Evolutionary conservation across 2,797 vertebrate genomes (phyloP), one percentile per base, ranked within the genome.

Genomic region (Dallia pectoralis): DNA sequence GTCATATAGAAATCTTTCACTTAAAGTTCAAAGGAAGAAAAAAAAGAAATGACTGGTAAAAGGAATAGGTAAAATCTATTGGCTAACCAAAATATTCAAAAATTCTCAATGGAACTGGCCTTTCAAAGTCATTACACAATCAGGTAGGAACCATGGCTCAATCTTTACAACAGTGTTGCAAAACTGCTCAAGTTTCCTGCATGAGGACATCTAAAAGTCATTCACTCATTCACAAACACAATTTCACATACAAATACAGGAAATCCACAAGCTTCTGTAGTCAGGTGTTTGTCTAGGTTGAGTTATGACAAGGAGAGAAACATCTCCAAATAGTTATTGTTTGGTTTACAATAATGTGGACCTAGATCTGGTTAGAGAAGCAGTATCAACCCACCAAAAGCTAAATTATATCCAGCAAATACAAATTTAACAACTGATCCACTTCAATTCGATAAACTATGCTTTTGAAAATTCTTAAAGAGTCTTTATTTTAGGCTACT

Each of bases 371-470:
- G 66, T 68, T 25, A n/a, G 27, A 6, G 64, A 66, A 4, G 44
- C 2, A 69, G 44, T 4, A 69, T 79, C 77, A 49, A 75, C 65
- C 22, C 76, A 77, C 47, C 56, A 72, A 3, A n/a, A 6, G 65
- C 44, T 76, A 32, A 86, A 78, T 77, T 49, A 70, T 71, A 74
- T 80, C 48, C 80, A 62, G 71, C 40, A 75, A 82, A 70, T 49
- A 70, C 71, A 56, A 56, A 56, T 56, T 72, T 73, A 77, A 81
- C 51, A 22, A 70, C 62, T 19, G 62, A 19, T 68, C 36, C 76
- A 89, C 73, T 85, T 67, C 70, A 87, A 86, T 84, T 74, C 51
- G 79, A 80, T 61, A 72, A n/a, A 72, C 49, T 56, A 2, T 25
- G 49, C 74, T 69, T 79, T 71, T 76, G 30, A 76, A 82, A 81